phyloP scores from a whole-genome alignment of 2,797 vertebrate species.

The Pseudotriccus pelzelni region DNA sequence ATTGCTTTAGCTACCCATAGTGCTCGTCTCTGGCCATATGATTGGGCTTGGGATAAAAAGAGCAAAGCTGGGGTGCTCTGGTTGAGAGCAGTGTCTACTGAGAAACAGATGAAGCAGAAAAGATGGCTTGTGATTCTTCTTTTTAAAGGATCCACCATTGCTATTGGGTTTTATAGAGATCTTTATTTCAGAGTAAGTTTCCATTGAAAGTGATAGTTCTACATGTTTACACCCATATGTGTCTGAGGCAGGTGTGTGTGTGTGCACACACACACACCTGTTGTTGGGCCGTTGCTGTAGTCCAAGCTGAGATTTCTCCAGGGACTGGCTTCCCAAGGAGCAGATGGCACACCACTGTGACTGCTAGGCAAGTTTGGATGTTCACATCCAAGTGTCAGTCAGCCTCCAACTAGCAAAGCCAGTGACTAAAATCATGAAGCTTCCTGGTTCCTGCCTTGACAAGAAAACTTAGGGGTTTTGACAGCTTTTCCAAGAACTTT shows the following conservation, averaged over 20 bases:
- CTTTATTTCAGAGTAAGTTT: not conserved
- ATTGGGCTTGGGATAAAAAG: not conserved
- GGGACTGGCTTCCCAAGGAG: not conserved
- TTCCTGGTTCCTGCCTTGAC: not conserved
- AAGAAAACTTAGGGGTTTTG: not conserved
- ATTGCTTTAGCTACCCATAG: not conserved
- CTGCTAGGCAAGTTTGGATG: not conserved
- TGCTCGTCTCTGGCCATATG: not conserved
- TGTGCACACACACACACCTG: too few relatives aligned
- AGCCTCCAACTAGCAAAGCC: not conserved
- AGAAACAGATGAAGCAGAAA: not conserved
- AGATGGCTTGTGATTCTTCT: not conserved
- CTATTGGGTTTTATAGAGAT: not conserved
- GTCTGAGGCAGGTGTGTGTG: not conserved
- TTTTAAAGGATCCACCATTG: not conserved
- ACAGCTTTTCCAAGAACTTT: not conserved
- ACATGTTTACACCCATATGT: rapidly evolving
- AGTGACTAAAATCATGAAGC: not conserved
- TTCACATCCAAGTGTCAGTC: not conserved
- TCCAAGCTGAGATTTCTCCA: not conserved
- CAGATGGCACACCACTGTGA: not conserved
- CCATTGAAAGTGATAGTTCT: not conserved
- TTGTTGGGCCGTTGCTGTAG: not conserved
- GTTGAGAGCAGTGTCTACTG: not conserved
- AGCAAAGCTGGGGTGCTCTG: not conserved